Evolutionary conservation across 2,888 invertebrate genomes (phyloP).

Genomic region (Acrocyrtus sp.): DNA sequence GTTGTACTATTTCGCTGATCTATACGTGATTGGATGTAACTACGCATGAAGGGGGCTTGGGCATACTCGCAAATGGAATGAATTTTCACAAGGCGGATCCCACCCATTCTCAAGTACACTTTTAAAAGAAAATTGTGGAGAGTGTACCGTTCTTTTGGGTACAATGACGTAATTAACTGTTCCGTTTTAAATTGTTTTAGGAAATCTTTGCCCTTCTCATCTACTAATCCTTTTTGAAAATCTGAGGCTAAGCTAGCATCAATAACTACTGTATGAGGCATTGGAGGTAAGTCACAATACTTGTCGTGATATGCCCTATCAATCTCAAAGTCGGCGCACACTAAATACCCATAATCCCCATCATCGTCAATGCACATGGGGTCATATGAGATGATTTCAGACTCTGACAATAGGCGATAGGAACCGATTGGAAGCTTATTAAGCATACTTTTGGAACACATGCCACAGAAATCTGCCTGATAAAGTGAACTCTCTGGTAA

Average conservation of each 20-base stretch:
- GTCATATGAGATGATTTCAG: conserved; percentile 6
- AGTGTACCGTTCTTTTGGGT: conserved; percentile 4
- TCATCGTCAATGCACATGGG: not conserved
- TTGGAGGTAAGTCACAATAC: not conserved
- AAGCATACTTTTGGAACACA: not conserved
- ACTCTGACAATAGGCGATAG: not conserved
- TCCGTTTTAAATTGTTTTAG: not conserved
- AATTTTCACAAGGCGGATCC: not conserved
- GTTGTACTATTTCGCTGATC: not conserved
- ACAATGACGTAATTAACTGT: not conserved
- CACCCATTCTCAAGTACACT: not conserved
- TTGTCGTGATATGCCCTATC: not conserved
- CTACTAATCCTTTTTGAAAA: not conserved
- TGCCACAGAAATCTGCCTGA: not conserved
- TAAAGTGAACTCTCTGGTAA: not conserved
- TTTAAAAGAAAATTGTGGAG: conserved; percentile 6
- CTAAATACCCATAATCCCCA: conserved; percentile 5
- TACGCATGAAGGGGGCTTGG: not conserved
- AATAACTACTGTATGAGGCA: conserved; percentile 5
- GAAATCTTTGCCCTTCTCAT: not conserved
- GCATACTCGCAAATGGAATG: not conserved
- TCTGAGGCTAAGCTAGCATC: not conserved
- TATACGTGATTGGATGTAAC: not conserved
- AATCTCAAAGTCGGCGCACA: not conserved
- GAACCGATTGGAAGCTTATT: not conserved